Conservation (phyloP, 2,113 vertebrate species). For the Actenoides lindsayi region DNA sequence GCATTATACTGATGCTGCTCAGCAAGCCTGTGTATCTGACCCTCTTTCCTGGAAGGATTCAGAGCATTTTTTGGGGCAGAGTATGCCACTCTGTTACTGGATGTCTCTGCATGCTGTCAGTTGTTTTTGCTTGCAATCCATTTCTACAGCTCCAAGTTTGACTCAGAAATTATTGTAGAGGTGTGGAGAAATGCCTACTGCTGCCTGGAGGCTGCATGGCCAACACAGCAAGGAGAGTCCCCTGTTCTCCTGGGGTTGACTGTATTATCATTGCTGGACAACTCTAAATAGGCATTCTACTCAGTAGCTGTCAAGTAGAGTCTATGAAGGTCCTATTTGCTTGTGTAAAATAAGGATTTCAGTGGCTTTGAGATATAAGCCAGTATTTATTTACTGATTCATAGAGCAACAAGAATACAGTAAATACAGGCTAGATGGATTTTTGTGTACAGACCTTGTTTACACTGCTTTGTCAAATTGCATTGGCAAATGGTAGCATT, state of each 20-base stretch:
- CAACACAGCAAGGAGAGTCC: fast-evolving
- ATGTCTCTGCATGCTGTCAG: background rate
- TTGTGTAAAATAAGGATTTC: background rate
- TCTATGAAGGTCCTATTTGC: background rate
- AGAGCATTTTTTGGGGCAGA: fast-evolving
- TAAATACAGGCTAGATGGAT: background rate
- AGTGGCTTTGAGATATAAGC: background rate
- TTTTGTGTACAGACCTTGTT: background rate
- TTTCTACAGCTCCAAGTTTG: background rate
- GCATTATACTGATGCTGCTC: background rate
- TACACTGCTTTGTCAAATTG: background rate
- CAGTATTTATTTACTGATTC: background rate
- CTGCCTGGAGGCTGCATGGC: background rate
- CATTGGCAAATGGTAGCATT: background rate
- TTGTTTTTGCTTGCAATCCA: background rate
- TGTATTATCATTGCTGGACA: background rate
- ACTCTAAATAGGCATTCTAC: background rate
- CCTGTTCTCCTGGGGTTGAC: fast-evolving
- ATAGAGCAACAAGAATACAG: background rate
- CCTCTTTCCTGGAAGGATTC: background rate
- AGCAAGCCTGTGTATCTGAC: background rate
- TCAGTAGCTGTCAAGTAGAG: background rate
- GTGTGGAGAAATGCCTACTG: background rate
- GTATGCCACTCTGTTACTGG: background rate
- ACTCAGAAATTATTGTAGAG: background rate